Conservation (phyloP, 2,797 vertebrate species). For the Acanthurus lineatus region DNA sequence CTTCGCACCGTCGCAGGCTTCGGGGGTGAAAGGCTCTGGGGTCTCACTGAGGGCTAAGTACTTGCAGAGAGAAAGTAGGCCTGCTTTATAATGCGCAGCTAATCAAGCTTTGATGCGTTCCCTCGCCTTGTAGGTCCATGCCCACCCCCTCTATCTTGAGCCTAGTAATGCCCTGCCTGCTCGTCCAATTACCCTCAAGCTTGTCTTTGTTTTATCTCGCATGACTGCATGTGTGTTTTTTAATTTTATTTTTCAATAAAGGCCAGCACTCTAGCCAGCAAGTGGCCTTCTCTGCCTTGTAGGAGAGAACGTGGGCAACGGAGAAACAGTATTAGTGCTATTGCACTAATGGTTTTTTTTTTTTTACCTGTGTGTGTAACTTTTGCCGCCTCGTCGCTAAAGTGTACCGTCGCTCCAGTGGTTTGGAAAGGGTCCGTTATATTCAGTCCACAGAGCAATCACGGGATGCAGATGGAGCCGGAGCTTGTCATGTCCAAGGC, state of each 20-base stretch:
- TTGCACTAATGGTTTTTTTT: constrained; percentile 59
- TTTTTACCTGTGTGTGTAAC: constrained; percentile 72
- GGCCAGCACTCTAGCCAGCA: constrained; percentile 43
- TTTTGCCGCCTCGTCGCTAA: constrained; percentile 64
- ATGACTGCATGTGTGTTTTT: constrained; percentile 47
- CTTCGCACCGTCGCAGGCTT: constrained; percentile 32
- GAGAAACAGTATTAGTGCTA: constrained; percentile 54
- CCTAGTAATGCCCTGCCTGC: constrained; percentile 41
- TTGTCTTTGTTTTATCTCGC: constrained; percentile 77
- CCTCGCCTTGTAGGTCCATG: constrained; percentile 50
- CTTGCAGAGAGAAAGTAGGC: constrained; percentile 57
- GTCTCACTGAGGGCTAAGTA: constrained; percentile 68
- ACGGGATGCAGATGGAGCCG: constrained; percentile 77
- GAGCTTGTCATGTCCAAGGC: constrained; percentile 71
- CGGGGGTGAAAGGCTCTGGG: constrained; percentile 56
- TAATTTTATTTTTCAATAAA: constrained; percentile 47
- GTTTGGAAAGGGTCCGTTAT: constrained; percentile 78
- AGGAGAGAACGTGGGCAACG: constrained; percentile 37
- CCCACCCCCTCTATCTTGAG: constrained; percentile 13
- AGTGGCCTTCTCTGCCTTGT: constrained; percentile 44
- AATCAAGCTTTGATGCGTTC: constrained; percentile 79
- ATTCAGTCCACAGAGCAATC: constrained; percentile 81
- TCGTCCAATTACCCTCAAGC: constrained; percentile 71
- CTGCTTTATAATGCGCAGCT: constrained; percentile 72
- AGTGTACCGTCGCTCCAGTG: constrained; percentile 75